Evolutionary conservation across 2,797 vertebrate species (phyloP), one percentile per base, ranked within the genome.

Genomic region (Cyprinodon diabolis): DNA sequence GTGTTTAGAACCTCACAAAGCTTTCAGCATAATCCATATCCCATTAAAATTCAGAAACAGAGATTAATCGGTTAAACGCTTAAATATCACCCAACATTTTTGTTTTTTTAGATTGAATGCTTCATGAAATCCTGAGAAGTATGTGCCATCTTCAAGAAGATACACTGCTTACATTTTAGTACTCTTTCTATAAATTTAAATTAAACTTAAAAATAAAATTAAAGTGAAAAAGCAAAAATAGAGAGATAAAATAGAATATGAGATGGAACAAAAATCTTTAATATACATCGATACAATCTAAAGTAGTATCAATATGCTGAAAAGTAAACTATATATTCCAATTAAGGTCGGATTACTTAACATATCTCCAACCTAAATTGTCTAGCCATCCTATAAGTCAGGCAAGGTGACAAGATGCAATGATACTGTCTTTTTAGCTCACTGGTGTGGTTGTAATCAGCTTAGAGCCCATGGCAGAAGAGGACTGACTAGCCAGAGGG

Each of bases 361-460:
- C 45, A 12, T 23, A 45, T 47, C 2, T n/a, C 43, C 43, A 66
- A 45, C 62, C 8, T 66, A n/a, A 66, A 45, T n/a, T 66, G 62
- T 65, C 62, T 23, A 35, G 63, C 68, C 60, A 82, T 63, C 25
- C 40, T 65, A 66, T 65, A 66, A 15, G 77, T 74, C 77, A 63
- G 60, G 43, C 47, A 54, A 83, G 58, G 74, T 79, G 79, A 80
- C 66, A 55, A 71, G 57, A 74, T 40, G 66, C 76, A 78, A 69
- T 63, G 76, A 88, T 85, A 82, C 62, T 43, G 45, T 66, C 55
- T 65, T 78, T 66, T 67, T 76, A 72, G 79, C 74, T 77, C 66
- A 30, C 71, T 45, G 49, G 84, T 78, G 80, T 76, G 84, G 83
- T 74, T 70, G 35, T 86, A 87, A 89, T 90, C 87, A 89, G 84